Base-by-base conservation (phyloP, 2,797 vertebrate species). In the Sebastes aleutianus region DNA sequence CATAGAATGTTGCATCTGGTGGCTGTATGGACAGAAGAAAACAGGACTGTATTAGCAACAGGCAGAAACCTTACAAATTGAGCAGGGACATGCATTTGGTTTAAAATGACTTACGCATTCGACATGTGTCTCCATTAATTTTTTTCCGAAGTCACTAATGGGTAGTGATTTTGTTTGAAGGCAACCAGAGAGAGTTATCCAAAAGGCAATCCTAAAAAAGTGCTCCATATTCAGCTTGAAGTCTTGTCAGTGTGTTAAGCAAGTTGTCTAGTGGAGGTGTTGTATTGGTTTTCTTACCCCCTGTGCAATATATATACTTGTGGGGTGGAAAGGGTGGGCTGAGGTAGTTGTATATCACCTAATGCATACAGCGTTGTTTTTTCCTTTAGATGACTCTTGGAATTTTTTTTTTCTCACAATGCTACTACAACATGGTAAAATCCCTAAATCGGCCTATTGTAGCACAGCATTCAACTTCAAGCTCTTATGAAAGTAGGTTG, bases 251-350 rank as follows among this genome's bases (percentile, higher is more conserved):
- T 74, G 67, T 84, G 77, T 66, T 66, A 3, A 72, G 16, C 72
- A 76, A 62, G 79, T 75, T 74, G 72, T 61, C 81, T 18, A 61
- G 63, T 79, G 34, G 59, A 56, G 64, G 16, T 85, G 75, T 39
- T 68, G 68, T 26, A 39, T 78, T 82, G 76, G n/a, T 76, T 76
- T 79, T 61, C 53, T 84, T 34, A 59, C 14, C 34, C 34, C 22
- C 31, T 66, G 75, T 43, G n/a, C 8, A 32, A 16, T 75, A 88
- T 91, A 86, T 89, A 91, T 26, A 88, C 73, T 31, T 50, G 59
- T 71, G 3, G 53, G 79, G 66, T 93, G 93, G 91, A 94, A 93
- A 92, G 76, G 90, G 92, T 93, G 93, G 93, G 93, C 78, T 72
- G 90, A 78, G 81, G 74, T 83, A 34, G 36, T 78, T 86, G 59